A percentile compares a stretch with the other conserved stretches of the same genome.
Evolutionary conservation across 2,888 invertebrate species (phyloP).

Genomic region (Polyommatus iphigenia): DNA sequence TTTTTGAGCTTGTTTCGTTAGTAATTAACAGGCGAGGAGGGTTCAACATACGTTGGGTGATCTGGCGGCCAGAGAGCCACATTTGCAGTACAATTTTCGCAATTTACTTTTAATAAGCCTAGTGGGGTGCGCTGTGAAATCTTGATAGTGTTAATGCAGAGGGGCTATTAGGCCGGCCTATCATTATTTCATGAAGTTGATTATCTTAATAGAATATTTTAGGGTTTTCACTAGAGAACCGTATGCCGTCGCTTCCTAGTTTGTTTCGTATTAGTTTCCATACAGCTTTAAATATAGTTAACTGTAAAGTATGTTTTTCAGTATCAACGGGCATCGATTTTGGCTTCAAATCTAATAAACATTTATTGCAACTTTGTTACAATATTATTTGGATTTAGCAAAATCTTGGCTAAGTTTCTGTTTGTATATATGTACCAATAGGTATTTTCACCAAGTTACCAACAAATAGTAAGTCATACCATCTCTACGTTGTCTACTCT

Average conservation of each 20-base stretch:
- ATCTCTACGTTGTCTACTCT: slow-evolving; percentile 35
- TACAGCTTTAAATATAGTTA: too few species aligned
- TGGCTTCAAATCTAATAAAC: too few species aligned
- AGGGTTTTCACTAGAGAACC: background rate
- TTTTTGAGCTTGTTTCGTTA: slow-evolving; percentile 44
- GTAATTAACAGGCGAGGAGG: slow-evolving; percentile 38
- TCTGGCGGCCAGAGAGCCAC: slow-evolving; percentile 64
- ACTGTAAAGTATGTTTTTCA: too few species aligned
- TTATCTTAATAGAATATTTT: slow-evolving; percentile 19
- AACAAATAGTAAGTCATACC: background rate
- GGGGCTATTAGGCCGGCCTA: slow-evolving; percentile 6
- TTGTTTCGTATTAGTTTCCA: background rate
- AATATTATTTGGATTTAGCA: too few species aligned
- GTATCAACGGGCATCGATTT: too few species aligned
- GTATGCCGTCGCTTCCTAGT: background rate
- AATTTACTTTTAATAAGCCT: slow-evolving; percentile 78
- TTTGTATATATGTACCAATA: background rate
- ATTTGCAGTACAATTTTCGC: slow-evolving; percentile 78
- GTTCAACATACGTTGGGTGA: slow-evolving; percentile 60
- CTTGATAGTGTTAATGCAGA: slow-evolving; percentile 47
- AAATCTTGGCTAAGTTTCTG: background rate
- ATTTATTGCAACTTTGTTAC: too few species aligned
- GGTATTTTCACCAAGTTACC: background rate
- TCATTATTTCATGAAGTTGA: slow-evolving; percentile 20
- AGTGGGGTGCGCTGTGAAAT: slow-evolving; percentile 65